phyloP scores from a whole-genome alignment of 2,113 vertebrate genomes.

The Paedocypris sp. region DNA sequence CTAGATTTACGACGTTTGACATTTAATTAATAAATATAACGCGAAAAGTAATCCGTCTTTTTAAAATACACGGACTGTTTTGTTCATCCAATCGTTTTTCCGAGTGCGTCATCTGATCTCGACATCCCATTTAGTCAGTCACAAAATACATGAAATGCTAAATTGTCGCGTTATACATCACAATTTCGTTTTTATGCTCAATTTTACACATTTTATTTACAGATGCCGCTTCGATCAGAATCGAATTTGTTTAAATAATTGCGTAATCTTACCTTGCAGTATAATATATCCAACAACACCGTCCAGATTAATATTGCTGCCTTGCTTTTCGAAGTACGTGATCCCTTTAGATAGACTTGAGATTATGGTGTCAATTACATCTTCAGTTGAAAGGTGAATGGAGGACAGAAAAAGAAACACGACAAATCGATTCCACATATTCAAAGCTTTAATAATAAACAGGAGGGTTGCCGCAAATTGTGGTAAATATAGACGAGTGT shows the following conservation, averaged over 20 bases:
- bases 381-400: slow-evolving; percentile 36
- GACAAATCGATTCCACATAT: slow-evolving; percentile 41
- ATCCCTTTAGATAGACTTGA: slow-evolving; percentile 56
- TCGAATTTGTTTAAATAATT: background rate
- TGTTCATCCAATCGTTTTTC: too few species aligned
- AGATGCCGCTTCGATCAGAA: too few species aligned
- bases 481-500: background rate
- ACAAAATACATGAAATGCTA: too few species aligned
- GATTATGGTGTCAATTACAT: slow-evolving; percentile 59
- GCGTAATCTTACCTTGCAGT: slow-evolving; percentile 60
- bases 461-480: background rate
- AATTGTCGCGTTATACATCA: too few species aligned
- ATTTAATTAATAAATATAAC: too few species aligned
- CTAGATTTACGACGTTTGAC: too few species aligned
- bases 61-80: too few species aligned
- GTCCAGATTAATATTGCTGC: slow-evolving; percentile 68
- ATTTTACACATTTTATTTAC: too few species aligned
- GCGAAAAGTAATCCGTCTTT: too few species aligned
- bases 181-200: too few species aligned
- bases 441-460: background rate
- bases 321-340: slow-evolving; percentile 61
- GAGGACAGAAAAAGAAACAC: slow-evolving; percentile 39
- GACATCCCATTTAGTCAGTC: too few species aligned
- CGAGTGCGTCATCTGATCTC: too few species aligned
- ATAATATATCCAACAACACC: slow-evolving; percentile 65